Percentiles rank a stretch among this genome's conserved stretches.
Evolutionary conservation across 2,113 vertebrate genomes (phyloP).

Genomic region (Phylloscopus trochiloides): DNA sequence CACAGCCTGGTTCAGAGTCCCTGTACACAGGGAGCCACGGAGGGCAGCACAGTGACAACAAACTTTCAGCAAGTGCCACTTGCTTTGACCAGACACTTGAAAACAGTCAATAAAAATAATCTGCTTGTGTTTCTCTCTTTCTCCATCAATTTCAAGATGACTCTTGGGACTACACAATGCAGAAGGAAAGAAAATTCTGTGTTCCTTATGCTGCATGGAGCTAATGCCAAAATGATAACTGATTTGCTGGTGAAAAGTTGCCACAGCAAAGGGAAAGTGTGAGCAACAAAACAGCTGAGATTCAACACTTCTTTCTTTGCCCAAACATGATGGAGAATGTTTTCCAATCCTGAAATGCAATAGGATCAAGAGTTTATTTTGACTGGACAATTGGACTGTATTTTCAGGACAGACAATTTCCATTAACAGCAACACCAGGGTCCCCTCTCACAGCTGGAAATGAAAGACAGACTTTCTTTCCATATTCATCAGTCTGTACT

Average conservation of each 20-base stretch:
- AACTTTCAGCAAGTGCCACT: neutral
- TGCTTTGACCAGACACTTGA: neutral
- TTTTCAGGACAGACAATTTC: slow-evolving; percentile 10
- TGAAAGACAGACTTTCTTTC: neutral
- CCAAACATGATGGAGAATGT: neutral
- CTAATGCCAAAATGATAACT: neutral
- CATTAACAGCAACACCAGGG: slow-evolving; percentile 7
- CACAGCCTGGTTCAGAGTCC: neutral
- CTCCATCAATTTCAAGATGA: neutral
- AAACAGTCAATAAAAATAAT: neutral
- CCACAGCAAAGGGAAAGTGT: neutral
- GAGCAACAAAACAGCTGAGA: neutral
- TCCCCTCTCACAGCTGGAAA: slow-evolving; percentile 21
- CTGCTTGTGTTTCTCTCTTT: neutral
- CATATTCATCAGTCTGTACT: slow-evolving; percentile 27
- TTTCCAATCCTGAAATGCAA: neutral
- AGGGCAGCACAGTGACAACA: neutral
- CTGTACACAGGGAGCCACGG: accelerated
- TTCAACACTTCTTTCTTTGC: neutral
- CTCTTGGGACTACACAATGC: neutral
- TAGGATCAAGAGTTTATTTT: slow-evolving; percentile 23
- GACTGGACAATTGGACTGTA: neutral
- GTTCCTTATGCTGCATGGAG: neutral
- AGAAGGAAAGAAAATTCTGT: neutral
- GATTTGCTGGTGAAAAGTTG: neutral